Evolutionary conservation across 1,140 invertebrate genomes (phyloP).

Genomic region (Drosophila teissieri): DNA sequence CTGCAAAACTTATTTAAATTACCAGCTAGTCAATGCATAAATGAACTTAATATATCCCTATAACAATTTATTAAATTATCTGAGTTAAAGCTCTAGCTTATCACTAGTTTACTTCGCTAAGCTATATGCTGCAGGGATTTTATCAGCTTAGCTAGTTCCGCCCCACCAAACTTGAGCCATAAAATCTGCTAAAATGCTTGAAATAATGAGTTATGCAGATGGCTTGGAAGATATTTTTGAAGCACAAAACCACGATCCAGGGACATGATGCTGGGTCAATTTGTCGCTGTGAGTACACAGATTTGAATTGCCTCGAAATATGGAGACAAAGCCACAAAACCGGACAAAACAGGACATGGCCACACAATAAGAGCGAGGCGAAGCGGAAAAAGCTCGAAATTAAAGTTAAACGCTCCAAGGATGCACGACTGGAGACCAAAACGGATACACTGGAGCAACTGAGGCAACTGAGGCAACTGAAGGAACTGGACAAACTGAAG

Average conservation of each 20-base stretch:
- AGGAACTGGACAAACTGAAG: slow-evolving; percentile 9
- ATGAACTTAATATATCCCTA: background rate
- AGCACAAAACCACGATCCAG: slow-evolving; percentile 27
- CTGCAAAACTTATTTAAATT: background rate
- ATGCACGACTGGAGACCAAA: slow-evolving; percentile 74
- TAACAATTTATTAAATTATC: too few species aligned
- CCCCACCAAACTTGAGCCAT: background rate
- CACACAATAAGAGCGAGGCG: slow-evolving; percentile 77
- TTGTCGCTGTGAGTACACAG: slow-evolving; percentile 66
- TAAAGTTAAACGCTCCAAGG: slow-evolving; percentile 84
- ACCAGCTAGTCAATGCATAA: too few species aligned
- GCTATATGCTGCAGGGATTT: background rate
- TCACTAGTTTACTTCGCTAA: background rate
- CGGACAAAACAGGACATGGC: slow-evolving; percentile 56
- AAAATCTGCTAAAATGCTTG: slow-evolving; percentile 47
- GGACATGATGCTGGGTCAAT: slow-evolving; percentile 62
- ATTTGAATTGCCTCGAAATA: slow-evolving; percentile 73
- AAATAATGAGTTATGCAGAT: slow-evolving; percentile 56
- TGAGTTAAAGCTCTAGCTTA: background rate
- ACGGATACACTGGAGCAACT: background rate
- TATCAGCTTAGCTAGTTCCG: background rate
- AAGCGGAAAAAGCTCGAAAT: slow-evolving; percentile 84
- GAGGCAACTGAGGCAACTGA: background rate
- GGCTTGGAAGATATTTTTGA: slow-evolving; percentile 49
- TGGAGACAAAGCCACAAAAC: slow-evolving; percentile 66